Base-by-base conservation (phyloP, 2,113 vertebrate genomes). In the Craseonycteris thonglongyai region DNA sequence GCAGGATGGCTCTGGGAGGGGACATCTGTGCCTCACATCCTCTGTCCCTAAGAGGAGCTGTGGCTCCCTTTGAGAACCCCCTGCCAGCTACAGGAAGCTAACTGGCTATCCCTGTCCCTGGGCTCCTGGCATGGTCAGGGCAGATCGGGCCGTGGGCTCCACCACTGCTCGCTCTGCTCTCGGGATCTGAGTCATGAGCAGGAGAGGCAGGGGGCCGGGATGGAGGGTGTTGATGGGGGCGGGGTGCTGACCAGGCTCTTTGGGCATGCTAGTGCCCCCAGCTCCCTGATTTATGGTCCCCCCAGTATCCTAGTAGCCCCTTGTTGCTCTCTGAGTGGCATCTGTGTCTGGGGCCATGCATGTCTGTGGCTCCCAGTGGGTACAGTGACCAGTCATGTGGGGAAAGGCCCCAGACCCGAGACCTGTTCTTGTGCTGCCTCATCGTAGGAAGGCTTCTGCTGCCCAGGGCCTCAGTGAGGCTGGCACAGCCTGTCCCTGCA, bases 21-120 rank as follows among this genome's bases (percentile, higher is more conserved):
- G 42, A 47, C 1, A 0, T 5, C 22, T 15, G n/a, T 18, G 13
- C 54, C 35, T 71, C 13, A 0, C 38, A 5, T 30, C 42, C 45
- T 40, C 54, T 33, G 18, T 63, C 40, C 42, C 28, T 16, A 2
- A 45, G 16, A 35, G 42, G 14, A 13, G 15, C 74, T 24, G 61
- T 47, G 15, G 14, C n/a, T 59, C 35, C 68, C 68, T 42, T 47
- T 3, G 51, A 51, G 79, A 61, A 22, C 24, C 24, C 30, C 51
- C 47, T 7, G 33, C 49, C 19, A 28, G 8, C 10, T 28, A 22
- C 15, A 15, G 69, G 66, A 6, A 33, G 42, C 26, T 8, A 18
- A 19, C 21, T 10, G 80, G 30, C 21, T 4, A 19, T 26, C 61
- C 22, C 56, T 74, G 56, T 24, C 51, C 51, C 13, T 22, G 35